phyloP scores from a whole-genome alignment of 2,888 invertebrate genomes.

The Tipula unca region DNA sequence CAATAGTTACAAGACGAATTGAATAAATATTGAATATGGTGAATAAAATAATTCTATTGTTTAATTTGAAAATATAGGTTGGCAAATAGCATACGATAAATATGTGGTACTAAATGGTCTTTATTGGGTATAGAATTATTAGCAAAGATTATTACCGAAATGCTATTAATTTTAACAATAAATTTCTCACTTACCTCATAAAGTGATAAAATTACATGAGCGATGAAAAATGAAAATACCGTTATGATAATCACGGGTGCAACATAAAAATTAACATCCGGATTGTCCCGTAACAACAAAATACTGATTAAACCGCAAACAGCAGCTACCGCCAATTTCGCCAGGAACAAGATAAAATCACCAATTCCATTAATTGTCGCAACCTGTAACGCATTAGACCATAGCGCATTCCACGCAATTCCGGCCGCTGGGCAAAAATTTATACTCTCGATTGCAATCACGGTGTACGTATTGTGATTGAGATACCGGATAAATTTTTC shows the following conservation, averaged over 20 bases:
- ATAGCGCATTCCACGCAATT: slow-evolving; percentile 77
- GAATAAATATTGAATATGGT: too few relatives aligned
- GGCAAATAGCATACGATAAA: too few relatives aligned
- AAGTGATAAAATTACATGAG: slow-evolving; percentile 85
- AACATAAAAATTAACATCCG: slow-evolving; percentile 71
- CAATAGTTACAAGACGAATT: too few relatives aligned
- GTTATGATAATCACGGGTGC: slow-evolving; percentile 77
- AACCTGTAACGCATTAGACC: slow-evolving; percentile 76
- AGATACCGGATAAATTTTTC: slow-evolving; percentile 87
- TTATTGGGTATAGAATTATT: too few relatives aligned
- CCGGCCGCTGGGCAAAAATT: slow-evolving; percentile 85
- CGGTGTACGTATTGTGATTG: slow-evolving; percentile 92
- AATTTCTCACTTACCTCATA: slow-evolving; percentile 68
- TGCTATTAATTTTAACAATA: too few relatives aligned
- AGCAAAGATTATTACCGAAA: too few relatives aligned
- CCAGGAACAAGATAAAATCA: slow-evolving; percentile 85
- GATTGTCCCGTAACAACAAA: slow-evolving; percentile 62
- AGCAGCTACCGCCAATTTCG: slow-evolving; percentile 69
- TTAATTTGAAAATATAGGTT: too few relatives aligned
- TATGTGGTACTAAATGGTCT: too few relatives aligned
- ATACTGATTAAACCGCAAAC: slow-evolving; percentile 72
- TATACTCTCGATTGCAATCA: slow-evolving; percentile 84
- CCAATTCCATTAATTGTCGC: slow-evolving; percentile 89
- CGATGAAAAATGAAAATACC: slow-evolving; percentile 83
- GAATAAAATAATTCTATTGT: too few relatives aligned